Evolutionary conservation across 2,888 invertebrate genomes (phyloP), one percentile per base, ranked within the genome.

Genomic region (Spialia ferax): DNA sequence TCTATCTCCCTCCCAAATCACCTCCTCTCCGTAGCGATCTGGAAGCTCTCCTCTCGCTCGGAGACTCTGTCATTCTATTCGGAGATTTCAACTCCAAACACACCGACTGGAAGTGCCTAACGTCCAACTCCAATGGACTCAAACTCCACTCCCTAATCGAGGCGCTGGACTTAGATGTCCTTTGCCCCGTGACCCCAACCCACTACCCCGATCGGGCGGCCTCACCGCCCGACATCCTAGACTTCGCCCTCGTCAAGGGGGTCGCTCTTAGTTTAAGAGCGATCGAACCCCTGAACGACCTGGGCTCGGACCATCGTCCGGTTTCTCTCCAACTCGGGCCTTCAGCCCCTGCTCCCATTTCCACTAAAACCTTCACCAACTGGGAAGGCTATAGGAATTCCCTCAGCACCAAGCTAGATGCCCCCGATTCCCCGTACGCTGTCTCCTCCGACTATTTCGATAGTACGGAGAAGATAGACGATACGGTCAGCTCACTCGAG

Each of bases 11-110:
- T 11, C 20, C 61, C 11, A 1, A 4, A 0, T 1, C 2, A 10
- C 10, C 20, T 3, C 45, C 45, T 3, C 23, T 62, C 5, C 5
- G 15, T 5, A n/a, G 22, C 5, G 50, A 62, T n/a, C 11, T 62
- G 11, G 15, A 22, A 15, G 10, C 35, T 1, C 32, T 62, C 1
- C 52, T 62, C 35, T 8, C 35, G 0, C 35, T 62, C 2, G 62
- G 52, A 5, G 52, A 62, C 15, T 52, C 50, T 2, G 23, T 62
- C 5, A 23, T 62, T 1, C 22, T 62, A 1, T 52, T 52, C 10
- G 62, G 62, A 10, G 62, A 52, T 13, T 15, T 62, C 23, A 52
- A 62, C 62, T 62, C 62, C 52, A 57, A 52, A 35, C 35, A 56
- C 13, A 20, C 20, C 1, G 56, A 32, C 13, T 56, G 56, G 56